Evolutionary conservation across 2,888 invertebrate species (phyloP).

Genomic region (Drepanosiphum platanoidis): DNA sequence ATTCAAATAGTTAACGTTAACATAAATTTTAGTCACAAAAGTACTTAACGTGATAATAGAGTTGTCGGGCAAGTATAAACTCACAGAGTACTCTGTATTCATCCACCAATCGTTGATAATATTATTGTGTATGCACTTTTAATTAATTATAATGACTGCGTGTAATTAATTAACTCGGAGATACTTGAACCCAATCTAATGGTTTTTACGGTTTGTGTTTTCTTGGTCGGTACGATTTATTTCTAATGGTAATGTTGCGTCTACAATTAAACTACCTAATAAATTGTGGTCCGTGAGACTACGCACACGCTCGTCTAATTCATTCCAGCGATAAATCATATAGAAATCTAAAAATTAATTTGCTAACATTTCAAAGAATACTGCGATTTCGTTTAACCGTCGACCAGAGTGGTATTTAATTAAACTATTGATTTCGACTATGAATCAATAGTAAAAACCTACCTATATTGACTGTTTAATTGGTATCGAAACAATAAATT

Average conservation of each 20-base stretch:
- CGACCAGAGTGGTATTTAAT: too few species aligned
- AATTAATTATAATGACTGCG: background rate
- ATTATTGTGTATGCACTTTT: background rate
- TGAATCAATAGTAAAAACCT: too few species aligned
- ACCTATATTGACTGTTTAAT: too few species aligned
- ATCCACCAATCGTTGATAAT: too few species aligned
- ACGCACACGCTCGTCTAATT: background rate
- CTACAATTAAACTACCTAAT: background rate
- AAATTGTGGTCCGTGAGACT: background rate
- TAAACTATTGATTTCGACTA: too few species aligned
- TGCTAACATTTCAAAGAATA: too few species aligned
- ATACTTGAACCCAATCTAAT: background rate
- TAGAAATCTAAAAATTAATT: too few species aligned
- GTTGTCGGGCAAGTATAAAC: background rate
- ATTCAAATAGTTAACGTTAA: slow-evolving; percentile 2
- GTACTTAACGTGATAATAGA: slow-evolving; percentile 1
- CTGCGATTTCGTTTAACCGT: too few species aligned
- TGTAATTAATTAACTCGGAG: too few species aligned
- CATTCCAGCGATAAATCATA: background rate
- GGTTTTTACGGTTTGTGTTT: background rate
- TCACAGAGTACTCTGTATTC: background rate
- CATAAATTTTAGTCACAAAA: background rate
- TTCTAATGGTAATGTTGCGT: background rate
- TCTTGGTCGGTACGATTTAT: background rate
- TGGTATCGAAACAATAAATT: too few species aligned